A percentile compares a stretch with the other conserved stretches of the same genome.
These are phyloP conservation scores for Mastigias papua DNA, from an alignment of 30 jellyfish, hydroid and myxozoan genomes.

Conservation along the genomic window DNA sequence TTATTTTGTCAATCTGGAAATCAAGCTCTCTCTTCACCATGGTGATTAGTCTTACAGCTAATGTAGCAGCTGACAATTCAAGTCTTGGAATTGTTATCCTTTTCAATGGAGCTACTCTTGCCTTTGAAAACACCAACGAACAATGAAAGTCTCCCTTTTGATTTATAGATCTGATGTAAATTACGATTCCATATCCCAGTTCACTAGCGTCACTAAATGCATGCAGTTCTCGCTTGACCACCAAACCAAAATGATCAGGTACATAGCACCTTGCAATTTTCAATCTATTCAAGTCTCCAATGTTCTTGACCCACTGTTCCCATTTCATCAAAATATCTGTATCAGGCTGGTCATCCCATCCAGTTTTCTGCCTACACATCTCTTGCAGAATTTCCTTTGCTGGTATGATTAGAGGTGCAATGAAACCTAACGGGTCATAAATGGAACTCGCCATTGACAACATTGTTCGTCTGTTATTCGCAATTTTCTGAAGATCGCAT, in stretches of 20 bases:
- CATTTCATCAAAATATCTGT: conserved; percentile 11
- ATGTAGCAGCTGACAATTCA: conserved; percentile 59
- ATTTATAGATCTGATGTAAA: conserved; percentile 38
- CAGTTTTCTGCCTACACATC: conserved; percentile 30
- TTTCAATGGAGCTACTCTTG: conserved; percentile 51
- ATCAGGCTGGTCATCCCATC: conserved; percentile 26
- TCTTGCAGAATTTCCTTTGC: conserved; percentile 29
- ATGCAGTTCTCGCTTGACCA: conserved; percentile 60
- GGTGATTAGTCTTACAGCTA: conserved; percentile 26
- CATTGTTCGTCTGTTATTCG: conserved; percentile 1
- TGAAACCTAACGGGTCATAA: conserved; percentile 35
- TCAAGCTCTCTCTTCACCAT: conserved; percentile 59
- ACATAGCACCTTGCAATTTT: conserved; percentile 37
- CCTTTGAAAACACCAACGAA: conserved; percentile 48
- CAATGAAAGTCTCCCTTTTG: conserved; percentile 36
- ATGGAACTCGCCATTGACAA: conserved; percentile 7
- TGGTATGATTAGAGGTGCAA: conserved; percentile 33
- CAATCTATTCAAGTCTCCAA: conserved; percentile 26
- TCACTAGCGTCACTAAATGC: conserved; percentile 60
- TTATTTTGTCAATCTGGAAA: conserved; percentile 16
- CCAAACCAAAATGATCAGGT: conserved; percentile 51
- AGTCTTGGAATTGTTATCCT: conserved; percentile 50
- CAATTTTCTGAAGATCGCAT: neutral
- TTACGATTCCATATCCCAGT: conserved; percentile 60
- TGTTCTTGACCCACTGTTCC: conserved; percentile 41